Evolutionary conservation across 2,797 vertebrate species (phyloP).

Genomic region (Toxotes lorentzi): DNA sequence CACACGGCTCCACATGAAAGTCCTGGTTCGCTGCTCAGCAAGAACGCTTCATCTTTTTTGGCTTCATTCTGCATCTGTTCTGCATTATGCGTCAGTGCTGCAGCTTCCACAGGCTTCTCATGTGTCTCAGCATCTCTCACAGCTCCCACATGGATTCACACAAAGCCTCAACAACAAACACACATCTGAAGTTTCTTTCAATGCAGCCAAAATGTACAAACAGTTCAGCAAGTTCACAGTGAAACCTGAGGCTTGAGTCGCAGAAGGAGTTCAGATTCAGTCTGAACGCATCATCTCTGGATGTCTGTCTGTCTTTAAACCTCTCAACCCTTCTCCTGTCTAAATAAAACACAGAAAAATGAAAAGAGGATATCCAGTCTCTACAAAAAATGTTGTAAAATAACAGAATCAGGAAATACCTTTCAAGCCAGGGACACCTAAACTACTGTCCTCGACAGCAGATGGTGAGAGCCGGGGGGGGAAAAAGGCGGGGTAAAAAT

Average conservation of each 20-base stretch:
- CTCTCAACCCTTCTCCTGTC: constrained; percentile 10
- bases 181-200: neutral
- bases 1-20: neutral
- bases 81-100: constrained; percentile 3
- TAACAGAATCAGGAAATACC: constrained; percentile 67
- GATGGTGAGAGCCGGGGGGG: constrained; percentile 29
- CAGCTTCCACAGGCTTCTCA: constrained; percentile 11
- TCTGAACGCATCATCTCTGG: neutral
- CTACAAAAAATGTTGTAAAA: constrained; percentile 47
- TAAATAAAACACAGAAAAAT: constrained; percentile 46
- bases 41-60: neutral
- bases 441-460: constrained; percentile 48
- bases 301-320: neutral
- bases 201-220: neutral
- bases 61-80: constrained; percentile 19
- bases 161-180: neutral
- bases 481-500: constrained; percentile 40
- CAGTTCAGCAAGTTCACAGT: constrained; percentile 14
- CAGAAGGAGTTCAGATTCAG: neutral
- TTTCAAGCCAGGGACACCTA: constrained; percentile 43
- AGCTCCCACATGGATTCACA: neutral
- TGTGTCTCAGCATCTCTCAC: neutral
- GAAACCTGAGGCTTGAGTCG: accelerated
- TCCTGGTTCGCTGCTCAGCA: neutral
- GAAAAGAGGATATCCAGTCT: constrained; percentile 51